Evolutionary conservation across 2,888 invertebrate genomes (phyloP), one percentile per base, ranked within the genome.

Genomic region (Calliphora vomitoria): DNA sequence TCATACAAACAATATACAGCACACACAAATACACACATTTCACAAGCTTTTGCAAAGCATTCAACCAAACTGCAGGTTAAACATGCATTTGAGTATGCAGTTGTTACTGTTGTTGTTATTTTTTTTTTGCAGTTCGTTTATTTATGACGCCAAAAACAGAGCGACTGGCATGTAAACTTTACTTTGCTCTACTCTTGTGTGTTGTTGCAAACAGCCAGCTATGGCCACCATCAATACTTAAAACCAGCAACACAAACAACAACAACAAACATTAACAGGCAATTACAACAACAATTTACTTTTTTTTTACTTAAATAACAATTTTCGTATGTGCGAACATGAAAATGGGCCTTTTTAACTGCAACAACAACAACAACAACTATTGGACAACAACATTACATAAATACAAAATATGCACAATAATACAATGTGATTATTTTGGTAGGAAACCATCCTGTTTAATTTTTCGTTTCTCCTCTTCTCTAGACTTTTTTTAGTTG

Each of bases 291-390:
- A 78, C 71, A 66, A 60, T 25, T 25, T 25, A 25, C 5, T 6
- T 6, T 20, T 13, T 13, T 69, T 80, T 62, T 55, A 69, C 31
- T 80, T n/a, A 38, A 60, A 76, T 47, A 47, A 74, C 58, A 72
- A 60, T 41, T 79, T 79, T 74, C 69, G 41, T 78, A 82, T 87
- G 81, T 69, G 87, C 53, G 44, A 87, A 78, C 74, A 79, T 84
- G 72, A 68, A 82, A 87, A 82, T 87, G 60, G 47, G 44, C 66
- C 72, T 60, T 76, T 80, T 79, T 20, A 55, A 78, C 47, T 18
- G 25, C 79, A 83, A 83, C 66, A 79, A 81, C 47, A 86, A 53
- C 13, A 47, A 53, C 0, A n/a, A 55, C 20, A 35, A n/a, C n/a
- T n/a, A n/a, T n/a, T n/a, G n/a, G n/a, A n/a, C 25, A 25, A 25